Evolutionary conservation across 2,797 vertebrate species (phyloP), one percentile per base, ranked within the genome.

Genomic region (Neomorphus geoffroyi): DNA sequence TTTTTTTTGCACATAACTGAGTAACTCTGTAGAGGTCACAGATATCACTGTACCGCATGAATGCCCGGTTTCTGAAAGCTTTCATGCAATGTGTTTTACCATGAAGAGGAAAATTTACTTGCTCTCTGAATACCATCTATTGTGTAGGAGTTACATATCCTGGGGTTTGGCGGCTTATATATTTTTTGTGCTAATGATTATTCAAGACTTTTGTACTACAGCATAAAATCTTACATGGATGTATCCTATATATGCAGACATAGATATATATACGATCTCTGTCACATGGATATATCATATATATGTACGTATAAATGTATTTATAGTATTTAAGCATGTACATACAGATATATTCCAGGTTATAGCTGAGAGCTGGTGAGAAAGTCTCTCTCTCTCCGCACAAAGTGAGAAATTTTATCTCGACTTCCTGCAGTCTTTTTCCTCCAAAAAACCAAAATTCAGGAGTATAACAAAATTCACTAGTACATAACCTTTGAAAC

Each of bases 61-160:
- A 87, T 64, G 43, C 58, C 41, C 54, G 37, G 26, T 72, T 94
- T 85, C 57, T 89, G 69, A 82, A 93, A 92, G 41, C 71, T 93
- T 92, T 91, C 79, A 46, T 7, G 3, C 57, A 85, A 12, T 37
- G 14, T 85, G 46, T 86, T 85, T 22, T 46, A 70, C 51, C 16
- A 45, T 84, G 37, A 81, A 86, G 45, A 79, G 89, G 80, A 86
- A 93, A 78, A 50, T 30, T 13, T 67, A 58, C 54, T 72, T 85
- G 18, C 24, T 89, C 23, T 5, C 37, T 92, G 72, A 83, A 78
- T 83, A 30, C 10, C 15, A 43, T 32, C 65, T 75, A 37, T 90
- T 84, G 32, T 84, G 35, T 61, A 79, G 18, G n/a, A 90, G 37
- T 80, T 62, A 93, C 72, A 88, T 69, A 56, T 32, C 83, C n/a